Conservation (phyloP, 2,113 vertebrate genomes). For the Dicrurus megarhynchus region DNA sequence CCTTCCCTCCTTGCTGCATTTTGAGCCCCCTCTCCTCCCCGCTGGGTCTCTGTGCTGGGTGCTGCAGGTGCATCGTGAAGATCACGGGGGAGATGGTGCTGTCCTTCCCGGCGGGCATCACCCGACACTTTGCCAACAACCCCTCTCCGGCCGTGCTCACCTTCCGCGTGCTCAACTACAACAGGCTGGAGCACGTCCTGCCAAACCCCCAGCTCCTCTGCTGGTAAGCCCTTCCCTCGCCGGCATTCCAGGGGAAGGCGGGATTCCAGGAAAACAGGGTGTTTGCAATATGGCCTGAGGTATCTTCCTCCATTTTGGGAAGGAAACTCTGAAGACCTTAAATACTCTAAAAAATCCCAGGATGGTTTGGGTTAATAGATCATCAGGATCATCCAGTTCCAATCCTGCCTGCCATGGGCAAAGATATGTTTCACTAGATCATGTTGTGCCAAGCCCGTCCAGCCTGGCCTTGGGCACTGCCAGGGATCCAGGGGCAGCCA, state of each 20-base stretch:
- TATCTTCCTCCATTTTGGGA: accelerated
- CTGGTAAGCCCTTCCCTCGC: slow-evolving; percentile 73
- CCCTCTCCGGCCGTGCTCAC: slow-evolving; percentile 88
- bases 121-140: slow-evolving; percentile 93
- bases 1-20: background rate
- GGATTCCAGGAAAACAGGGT: accelerated
- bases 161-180: slow-evolving; percentile 92
- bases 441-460: accelerated
- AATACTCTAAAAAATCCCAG: accelerated
- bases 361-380: background rate
- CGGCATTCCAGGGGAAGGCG: accelerated
- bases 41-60: background rate
- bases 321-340: accelerated
- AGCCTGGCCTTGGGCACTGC: background rate
- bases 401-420: background rate
- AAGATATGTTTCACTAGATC: background rate
- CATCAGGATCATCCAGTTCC: background rate
- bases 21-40: background rate
- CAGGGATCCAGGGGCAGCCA: background rate
- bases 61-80: slow-evolving; percentile 91
- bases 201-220: slow-evolving; percentile 98
- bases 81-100: slow-evolving; percentile 96
- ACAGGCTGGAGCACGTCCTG: slow-evolving; percentile 91
- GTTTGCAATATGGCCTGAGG: accelerated
- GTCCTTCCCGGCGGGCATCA: slow-evolving; percentile 95